These are phyloP conservation scores for Lithobates pipiens DNA, from an alignment of 2,797 vertebrate genomes.

Conservation along the genomic window DNA sequence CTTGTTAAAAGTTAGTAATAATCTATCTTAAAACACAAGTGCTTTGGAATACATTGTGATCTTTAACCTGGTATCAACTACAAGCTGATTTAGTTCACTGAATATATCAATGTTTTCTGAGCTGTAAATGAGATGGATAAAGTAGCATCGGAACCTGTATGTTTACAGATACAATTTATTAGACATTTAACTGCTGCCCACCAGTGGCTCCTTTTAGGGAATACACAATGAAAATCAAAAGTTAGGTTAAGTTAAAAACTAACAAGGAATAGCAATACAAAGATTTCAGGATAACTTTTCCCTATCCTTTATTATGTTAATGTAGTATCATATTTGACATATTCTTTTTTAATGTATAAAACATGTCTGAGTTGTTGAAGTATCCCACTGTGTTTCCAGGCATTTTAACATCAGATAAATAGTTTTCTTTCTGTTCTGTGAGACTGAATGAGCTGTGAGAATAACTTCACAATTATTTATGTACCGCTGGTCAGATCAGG, in stretches of 20 bases:
- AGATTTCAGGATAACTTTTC: not conserved
- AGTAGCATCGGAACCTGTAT: not conserved
- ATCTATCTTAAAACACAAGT: slow-evolving; percentile 30
- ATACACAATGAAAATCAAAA: slow-evolving; percentile 62
- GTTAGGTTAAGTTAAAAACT: slow-evolving; percentile 1
- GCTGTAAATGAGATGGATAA: not conserved
- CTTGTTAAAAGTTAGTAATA: slow-evolving; percentile 29
- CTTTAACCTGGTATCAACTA: slow-evolving; percentile 4
- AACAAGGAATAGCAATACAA: not conserved
- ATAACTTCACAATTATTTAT: not conserved
- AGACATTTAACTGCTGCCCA: slow-evolving; percentile 68
- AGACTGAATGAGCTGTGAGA: slow-evolving; percentile 4
- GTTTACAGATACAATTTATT: slow-evolving; percentile 42
- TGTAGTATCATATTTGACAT: not conserved
- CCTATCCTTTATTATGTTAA: slow-evolving; percentile 1
- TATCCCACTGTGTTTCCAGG: slow-evolving; percentile 2
- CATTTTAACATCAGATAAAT: not conserved
- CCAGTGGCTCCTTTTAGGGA: slow-evolving; percentile 68
- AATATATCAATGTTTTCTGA: not conserved
- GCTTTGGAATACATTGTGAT: slow-evolving; percentile 1
- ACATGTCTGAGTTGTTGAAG: slow-evolving; percentile 7
- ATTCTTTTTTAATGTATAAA: slow-evolving; percentile 24
- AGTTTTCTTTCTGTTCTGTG: slow-evolving; percentile 5
- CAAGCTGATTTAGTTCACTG: not conserved
- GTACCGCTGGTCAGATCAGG: not conserved